A percentile compares a stretch with the other conserved stretches of the same genome.
Evolutionary conservation across 2,113 vertebrate species (phyloP).

Genomic region (Eulemur rufifrons): DNA sequence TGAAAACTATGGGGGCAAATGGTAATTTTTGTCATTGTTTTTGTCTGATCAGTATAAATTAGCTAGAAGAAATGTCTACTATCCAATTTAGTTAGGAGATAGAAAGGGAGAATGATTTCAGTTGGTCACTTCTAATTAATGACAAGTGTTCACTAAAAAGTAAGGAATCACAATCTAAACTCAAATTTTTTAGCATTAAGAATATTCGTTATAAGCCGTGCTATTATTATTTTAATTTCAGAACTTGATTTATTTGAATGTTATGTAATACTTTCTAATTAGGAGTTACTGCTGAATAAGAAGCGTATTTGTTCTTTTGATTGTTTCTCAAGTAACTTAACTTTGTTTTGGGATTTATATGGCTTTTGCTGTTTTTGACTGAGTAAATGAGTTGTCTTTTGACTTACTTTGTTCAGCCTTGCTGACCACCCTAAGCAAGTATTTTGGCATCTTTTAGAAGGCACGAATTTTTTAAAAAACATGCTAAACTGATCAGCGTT

Average conservation of each 20-base stretch:
- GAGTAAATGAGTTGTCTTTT: not conserved
- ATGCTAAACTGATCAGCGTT: not conserved
- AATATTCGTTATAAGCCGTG: not conserved
- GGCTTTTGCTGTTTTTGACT: not conserved
- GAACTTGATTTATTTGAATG: not conserved
- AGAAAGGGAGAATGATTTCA: not conserved
- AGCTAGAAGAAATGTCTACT: not conserved
- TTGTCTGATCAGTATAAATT: not conserved
- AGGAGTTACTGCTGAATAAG: not conserved
- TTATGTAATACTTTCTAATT: not conserved
- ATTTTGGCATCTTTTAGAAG: not conserved
- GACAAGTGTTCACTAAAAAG: not conserved
- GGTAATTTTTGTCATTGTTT: conserved; percentile 82
- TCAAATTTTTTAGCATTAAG: not conserved
- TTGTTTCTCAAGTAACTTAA: not conserved
- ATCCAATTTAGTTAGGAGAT: not conserved
- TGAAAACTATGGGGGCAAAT: conserved; percentile 99
- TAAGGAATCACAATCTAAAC: not conserved
- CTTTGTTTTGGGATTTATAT: not conserved
- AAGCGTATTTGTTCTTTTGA: not conserved
- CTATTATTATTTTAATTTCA: not conserved
- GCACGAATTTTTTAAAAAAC: not conserved
- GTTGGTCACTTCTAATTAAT: not conserved
- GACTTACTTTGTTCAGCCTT: not conserved
- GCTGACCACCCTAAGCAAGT: not conserved